A percentile compares a stretch with the other conserved stretches of the same genome.
These are phyloP conservation scores for Agraylea sexmaculata DNA, from an alignment of 1,140 invertebrate species.

Conservation along the genomic window DNA sequence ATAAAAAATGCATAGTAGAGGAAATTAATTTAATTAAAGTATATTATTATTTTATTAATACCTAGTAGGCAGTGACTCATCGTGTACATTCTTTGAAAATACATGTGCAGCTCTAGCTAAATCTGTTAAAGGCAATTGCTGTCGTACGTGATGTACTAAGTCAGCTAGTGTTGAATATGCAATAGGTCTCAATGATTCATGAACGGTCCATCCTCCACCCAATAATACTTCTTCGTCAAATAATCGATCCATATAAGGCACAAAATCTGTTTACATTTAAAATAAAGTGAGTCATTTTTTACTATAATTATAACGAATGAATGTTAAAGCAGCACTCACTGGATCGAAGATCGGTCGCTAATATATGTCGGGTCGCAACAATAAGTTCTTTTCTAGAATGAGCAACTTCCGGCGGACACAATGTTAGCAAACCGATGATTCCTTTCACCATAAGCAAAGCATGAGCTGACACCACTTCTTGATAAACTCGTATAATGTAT, in stretches of 20 bases:
- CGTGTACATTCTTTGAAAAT: constrained; percentile 94
- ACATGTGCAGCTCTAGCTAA: constrained; percentile 82
- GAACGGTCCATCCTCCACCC: constrained; percentile 87
- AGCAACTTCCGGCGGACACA: constrained; percentile 92
- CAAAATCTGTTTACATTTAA: constrained; percentile 56
- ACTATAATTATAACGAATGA: background rate
- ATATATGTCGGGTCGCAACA: constrained; percentile 87
- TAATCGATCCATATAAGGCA: constrained; percentile 82
- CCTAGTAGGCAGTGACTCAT: constrained; percentile 84
- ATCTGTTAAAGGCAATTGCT: constrained; percentile 71
- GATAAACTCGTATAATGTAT: constrained; percentile 86
- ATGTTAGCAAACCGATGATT: constrained; percentile 74
- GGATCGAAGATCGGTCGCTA: constrained; percentile 84
- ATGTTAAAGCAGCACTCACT: constrained; percentile 46
- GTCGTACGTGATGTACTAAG: constrained; percentile 91
- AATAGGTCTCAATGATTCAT: constrained; percentile 82
- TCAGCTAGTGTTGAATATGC: constrained; percentile 94
- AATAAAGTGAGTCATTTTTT: background rate
- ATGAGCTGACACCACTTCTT: constrained; percentile 70
- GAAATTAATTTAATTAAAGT: background rate
- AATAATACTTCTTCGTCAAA: constrained; percentile 91
- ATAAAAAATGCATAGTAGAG: constrained; percentile 5
- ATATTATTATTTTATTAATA: constrained; percentile 20
- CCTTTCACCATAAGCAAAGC: constrained; percentile 80
- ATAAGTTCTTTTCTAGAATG: constrained; percentile 86